These are phyloP conservation scores for Catostylus mosaicus DNA, from an alignment of 30 jellyfish, hydroid and myxozoan genomes.

Conservation along the genomic window DNA sequence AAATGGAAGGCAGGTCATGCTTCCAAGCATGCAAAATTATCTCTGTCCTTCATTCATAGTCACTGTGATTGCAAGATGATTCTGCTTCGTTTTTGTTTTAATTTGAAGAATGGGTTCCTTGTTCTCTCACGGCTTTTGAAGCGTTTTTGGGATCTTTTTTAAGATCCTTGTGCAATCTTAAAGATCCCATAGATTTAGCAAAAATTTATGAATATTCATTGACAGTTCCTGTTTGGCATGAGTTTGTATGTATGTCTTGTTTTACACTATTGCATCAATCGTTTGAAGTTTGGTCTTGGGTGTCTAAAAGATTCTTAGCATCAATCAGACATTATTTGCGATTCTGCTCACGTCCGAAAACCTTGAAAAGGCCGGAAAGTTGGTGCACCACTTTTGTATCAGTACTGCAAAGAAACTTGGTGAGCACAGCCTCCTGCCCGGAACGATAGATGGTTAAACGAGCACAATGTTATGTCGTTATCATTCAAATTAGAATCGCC, in stretches of 20 bases:
- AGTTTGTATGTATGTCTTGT: neutral
- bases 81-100: neutral
- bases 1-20: too few relatives aligned
- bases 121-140: neutral
- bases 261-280: neutral
- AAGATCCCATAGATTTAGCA: neutral
- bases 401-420: neutral
- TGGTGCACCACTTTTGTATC: slow-evolving; percentile 12
- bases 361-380: slow-evolving; percentile 1
- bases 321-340: neutral
- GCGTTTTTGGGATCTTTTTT: neutral
- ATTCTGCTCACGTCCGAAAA: neutral
- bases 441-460: slow-evolving; percentile 6
- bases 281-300: neutral
- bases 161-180: neutral
- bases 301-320: neutral
- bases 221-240: slow-evolving; percentile 5
- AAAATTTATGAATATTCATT: neutral
- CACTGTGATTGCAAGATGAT: too few relatives aligned
- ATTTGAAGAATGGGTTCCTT: slow-evolving; percentile 6
- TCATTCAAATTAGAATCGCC: slow-evolving; percentile 17
- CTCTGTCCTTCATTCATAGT: too few relatives aligned
- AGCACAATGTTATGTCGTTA: slow-evolving; percentile 1
- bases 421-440: slow-evolving; percentile 16
- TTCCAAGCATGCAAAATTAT: too few relatives aligned